Conservation (phyloP, 2,797 vertebrate species). For the Scolopax rusticola region DNA sequence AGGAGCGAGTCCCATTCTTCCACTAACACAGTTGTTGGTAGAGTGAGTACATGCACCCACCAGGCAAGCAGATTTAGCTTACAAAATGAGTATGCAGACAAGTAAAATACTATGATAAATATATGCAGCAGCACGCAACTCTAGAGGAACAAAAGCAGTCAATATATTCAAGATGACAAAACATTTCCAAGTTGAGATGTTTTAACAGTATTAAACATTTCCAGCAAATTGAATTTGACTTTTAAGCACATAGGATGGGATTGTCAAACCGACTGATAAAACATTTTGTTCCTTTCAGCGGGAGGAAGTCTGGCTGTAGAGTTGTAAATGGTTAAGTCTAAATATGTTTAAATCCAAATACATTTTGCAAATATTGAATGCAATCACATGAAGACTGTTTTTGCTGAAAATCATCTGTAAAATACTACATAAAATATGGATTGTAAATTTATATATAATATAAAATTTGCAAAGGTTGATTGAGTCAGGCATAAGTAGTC, state of each 20-base stretch:
- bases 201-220: not conserved
- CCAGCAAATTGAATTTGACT: not conserved
- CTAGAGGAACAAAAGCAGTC: not conserved
- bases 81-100: not conserved
- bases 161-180: not conserved
- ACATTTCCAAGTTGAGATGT: not conserved
- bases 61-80: not conserved
- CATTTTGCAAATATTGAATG: not conserved
- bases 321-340: not conserved
- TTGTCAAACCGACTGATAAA: not conserved
- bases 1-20: not conserved
- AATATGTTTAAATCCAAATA: not conserved
- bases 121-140: not conserved
- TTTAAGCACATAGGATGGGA: not conserved
- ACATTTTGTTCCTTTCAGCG: not conserved
- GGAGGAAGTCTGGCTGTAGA: not conserved
- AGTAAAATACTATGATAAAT: not conserved
- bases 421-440: not conserved
- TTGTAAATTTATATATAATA: accelerated
- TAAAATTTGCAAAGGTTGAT: not conserved
- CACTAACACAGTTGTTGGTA: not conserved
- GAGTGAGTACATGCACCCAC: accelerated
- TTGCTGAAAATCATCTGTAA: not conserved
- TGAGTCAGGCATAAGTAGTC: not conserved
- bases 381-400: not conserved